Evolutionary conservation across 2,888 invertebrate genomes (phyloP), one percentile per base, ranked within the genome.

Genomic region (Linyphia triangularis): DNA sequence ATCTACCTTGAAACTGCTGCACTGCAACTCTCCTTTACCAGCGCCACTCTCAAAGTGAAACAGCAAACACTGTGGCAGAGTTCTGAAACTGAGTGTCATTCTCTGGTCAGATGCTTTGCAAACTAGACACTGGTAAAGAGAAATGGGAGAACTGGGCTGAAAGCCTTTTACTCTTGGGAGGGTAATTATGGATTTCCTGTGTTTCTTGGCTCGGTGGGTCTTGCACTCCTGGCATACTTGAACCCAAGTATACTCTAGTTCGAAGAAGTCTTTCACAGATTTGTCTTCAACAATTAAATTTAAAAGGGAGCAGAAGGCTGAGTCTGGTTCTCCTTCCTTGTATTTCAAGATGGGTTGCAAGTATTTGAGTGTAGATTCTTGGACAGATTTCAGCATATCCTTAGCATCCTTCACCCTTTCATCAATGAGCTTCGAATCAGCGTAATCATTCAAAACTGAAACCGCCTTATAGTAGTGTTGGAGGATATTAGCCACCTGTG

Each of bases 31-130:
- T 13, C 75, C 81, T 28, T 57, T 40, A 1, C 81, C 81, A 28
- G 69, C 86, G 2, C 86, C 86, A 75, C 67, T 81, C n/a, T 88
- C 86, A 67, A 88, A 88, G 30, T 88, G 86, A 33, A 88, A 88
- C n/a, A 88, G 59, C 5, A 81, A 67, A 22, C 81, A 88, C 2
- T 30, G 59, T 13, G 86, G 86, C 10, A 88, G 59, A 10, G 28
- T 61, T 24, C 61, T 67, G 24, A 67, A 88, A 1, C 37, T 16
- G 13, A 88, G 24, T 2, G 16, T 7, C 40, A 67, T 69, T 13
- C 43, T 6, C 26, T 75, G 81, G 4, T 88, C 51, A 2, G 59
- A 63, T 22, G 40, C 28, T 22, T 88, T 75, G 33, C 86, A 88
- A 13, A 13, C 3, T 2, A 75, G 67, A 10, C 86, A 88, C 4